Percentiles rank a stretch among this genome's conserved stretches.
Conservation (phyloP, 2,888 invertebrate genomes). For the Caenorhabditis doughertyi region DNA sequence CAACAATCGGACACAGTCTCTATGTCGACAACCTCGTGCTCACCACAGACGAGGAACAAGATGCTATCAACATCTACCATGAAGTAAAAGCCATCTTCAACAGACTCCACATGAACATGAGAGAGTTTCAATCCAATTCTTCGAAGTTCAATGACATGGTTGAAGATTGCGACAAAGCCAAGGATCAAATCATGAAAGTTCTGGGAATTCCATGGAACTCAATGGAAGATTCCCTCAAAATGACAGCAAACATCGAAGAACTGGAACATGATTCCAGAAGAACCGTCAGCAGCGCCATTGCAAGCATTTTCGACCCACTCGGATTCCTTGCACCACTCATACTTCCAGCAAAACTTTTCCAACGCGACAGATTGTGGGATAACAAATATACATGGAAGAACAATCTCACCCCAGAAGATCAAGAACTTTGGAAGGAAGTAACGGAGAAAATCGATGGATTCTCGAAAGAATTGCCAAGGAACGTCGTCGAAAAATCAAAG, state of each 20-base stretch:
- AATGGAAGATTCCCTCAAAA: background rate
- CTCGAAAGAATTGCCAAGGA: background rate
- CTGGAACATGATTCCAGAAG: no score
- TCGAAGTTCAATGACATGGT: constrained; percentile 2
- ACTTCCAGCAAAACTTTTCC: no score
- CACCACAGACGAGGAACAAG: constrained; percentile 15
- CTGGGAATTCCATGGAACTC: constrained; percentile 20
- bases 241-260: background rate
- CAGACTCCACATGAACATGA: constrained; percentile 57
- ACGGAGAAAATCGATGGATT: no score
- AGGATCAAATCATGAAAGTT: constrained; percentile 9
- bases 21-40: constrained; percentile 71
- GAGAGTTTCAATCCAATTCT: constrained; percentile 67
- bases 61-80: background rate
- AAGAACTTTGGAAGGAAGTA: no score
- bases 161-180: constrained; percentile 4
- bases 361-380: no score
- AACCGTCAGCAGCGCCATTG: no score
- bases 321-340: no score
- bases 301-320: no score
- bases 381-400: no score
- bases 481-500: background rate
- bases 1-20: constrained; percentile 35
- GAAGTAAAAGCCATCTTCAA: constrained; percentile 40
- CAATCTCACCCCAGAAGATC: no score